A percentile compares a stretch with the other conserved stretches of the same genome.
phyloP scores from a whole-genome alignment of 2,797 vertebrate genomes.

The Spheniscus humboldti region DNA sequence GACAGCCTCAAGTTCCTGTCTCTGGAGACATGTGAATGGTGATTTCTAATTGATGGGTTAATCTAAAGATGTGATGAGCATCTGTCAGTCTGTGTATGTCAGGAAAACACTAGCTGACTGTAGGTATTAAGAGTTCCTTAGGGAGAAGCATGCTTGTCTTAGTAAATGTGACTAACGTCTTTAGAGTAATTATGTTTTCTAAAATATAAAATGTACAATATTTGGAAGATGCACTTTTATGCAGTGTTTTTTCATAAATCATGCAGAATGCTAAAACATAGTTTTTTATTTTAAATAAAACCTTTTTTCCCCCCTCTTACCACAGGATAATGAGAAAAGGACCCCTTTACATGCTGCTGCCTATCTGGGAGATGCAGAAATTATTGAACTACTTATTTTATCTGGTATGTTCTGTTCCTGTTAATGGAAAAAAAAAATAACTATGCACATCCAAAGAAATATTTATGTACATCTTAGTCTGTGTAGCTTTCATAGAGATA shows the following conservation, averaged over 20 bases:
- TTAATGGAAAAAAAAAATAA: constrained; percentile 8
- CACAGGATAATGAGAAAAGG: constrained; percentile 96
- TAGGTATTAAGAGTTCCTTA: not conserved
- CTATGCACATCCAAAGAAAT: constrained; percentile 19
- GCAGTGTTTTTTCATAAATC: constrained; percentile 46
- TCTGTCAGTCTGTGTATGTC: not conserved
- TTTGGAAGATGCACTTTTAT: constrained; percentile 23
- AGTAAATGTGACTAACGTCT: not conserved
- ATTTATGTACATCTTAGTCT: constrained; percentile 14
- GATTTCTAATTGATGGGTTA: not conserved
- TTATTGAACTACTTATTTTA: constrained; percentile 97
- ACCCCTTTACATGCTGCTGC: constrained; percentile 96
- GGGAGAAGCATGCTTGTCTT: not conserved
- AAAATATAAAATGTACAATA: constrained; percentile 5
- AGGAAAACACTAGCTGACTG: not conserved
- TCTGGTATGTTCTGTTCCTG: constrained; percentile 83
- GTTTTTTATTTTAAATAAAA: constrained; percentile 62
- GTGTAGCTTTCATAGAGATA: constrained; percentile 5
- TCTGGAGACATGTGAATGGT: not conserved
- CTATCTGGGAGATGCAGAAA: constrained; percentile 97
- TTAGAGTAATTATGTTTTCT: not conserved
- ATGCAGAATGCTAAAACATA: constrained; percentile 29
- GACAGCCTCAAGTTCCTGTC: not conserved
- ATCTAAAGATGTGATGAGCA: not conserved
- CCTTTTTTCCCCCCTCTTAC: constrained; percentile 52